A percentile compares a stretch with the other conserved stretches of the same genome.
Conservation (phyloP, 2,113 vertebrate species). For the Cyprinodon brontotheroides region DNA sequence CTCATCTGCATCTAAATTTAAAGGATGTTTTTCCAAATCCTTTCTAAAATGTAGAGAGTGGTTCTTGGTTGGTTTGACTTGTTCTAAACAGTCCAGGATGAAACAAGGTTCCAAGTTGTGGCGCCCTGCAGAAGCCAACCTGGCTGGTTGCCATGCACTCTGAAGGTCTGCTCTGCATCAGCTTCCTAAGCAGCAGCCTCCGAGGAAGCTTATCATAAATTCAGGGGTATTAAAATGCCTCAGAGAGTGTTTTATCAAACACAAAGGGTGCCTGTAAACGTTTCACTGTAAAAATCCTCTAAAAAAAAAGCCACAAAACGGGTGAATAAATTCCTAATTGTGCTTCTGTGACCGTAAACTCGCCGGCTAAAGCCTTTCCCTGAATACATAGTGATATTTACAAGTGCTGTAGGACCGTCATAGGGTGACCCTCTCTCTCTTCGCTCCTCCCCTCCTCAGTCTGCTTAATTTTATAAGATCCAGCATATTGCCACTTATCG, state of each 20-base stretch:
- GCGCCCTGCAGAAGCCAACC: slow-evolving; percentile 23
- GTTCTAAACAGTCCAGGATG: slow-evolving; percentile 11
- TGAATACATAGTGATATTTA: slow-evolving; percentile 61
- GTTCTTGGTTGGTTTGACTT: neutral
- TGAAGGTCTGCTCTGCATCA: slow-evolving; percentile 43
- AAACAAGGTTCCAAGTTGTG: slow-evolving; percentile 31
- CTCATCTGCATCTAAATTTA: neutral
- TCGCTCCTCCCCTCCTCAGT: slow-evolving; percentile 48
- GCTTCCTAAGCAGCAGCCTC: slow-evolving; percentile 41
- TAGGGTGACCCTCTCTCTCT: slow-evolving; percentile 15
- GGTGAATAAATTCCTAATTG: slow-evolving; percentile 49
- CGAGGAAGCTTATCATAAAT: slow-evolving; percentile 66
- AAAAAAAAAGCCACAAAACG: slow-evolving; percentile 40
- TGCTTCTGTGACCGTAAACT: slow-evolving; percentile 47
- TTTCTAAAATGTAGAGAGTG: neutral
- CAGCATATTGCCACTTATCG: slow-evolving; percentile 76
- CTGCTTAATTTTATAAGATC: slow-evolving; percentile 81
- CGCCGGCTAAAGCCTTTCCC: slow-evolving; percentile 30
- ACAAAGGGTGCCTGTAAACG: slow-evolving; percentile 70
- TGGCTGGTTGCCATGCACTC: slow-evolving; percentile 46
- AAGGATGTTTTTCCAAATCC: neutral
- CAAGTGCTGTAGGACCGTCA: slow-evolving; percentile 50
- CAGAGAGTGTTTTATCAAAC: slow-evolving; percentile 64
- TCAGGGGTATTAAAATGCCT: slow-evolving; percentile 65
- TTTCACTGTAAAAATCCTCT: slow-evolving; percentile 44